phyloP scores from a whole-genome alignment of 2,797 vertebrate species.

The Darevskia mixta region DNA sequence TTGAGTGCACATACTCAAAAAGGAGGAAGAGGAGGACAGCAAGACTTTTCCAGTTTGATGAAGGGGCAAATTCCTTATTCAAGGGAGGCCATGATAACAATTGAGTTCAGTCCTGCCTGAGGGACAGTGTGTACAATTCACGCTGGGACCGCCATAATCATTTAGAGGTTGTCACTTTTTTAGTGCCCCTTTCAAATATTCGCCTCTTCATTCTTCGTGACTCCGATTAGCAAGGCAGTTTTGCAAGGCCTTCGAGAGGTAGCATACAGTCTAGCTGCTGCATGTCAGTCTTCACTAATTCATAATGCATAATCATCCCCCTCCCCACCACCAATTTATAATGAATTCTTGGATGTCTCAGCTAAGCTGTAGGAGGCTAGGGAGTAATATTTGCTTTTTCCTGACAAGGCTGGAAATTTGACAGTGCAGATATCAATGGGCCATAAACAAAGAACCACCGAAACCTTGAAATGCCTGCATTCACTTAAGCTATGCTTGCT shows the following conservation, averaged over 20 bases:
- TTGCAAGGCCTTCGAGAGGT: background rate
- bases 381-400: background rate
- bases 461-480: slow-evolving; percentile 20
- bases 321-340: background rate
- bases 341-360: background rate
- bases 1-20: background rate
- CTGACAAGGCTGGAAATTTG: slow-evolving; percentile 20
- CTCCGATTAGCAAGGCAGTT: background rate
- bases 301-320: background rate
- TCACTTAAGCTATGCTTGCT: slow-evolving; percentile 12
- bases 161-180: background rate
- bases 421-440: slow-evolving; percentile 7
- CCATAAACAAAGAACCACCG: slow-evolving; percentile 16
- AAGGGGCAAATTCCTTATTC: background rate
- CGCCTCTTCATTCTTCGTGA: background rate
- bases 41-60: background rate
- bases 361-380: background rate
- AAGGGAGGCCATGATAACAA: background rate
- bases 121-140: background rate
- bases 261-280: background rate
- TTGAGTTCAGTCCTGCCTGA: too few species aligned
- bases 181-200: background rate
- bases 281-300: background rate
- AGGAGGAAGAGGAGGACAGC: too few species aligned
- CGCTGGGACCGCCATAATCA: background rate